Evolutionary conservation across 2,888 invertebrate genomes (phyloP), one percentile per base, ranked within the genome.

Genomic region (Notocelia uddmanniana): DNA sequence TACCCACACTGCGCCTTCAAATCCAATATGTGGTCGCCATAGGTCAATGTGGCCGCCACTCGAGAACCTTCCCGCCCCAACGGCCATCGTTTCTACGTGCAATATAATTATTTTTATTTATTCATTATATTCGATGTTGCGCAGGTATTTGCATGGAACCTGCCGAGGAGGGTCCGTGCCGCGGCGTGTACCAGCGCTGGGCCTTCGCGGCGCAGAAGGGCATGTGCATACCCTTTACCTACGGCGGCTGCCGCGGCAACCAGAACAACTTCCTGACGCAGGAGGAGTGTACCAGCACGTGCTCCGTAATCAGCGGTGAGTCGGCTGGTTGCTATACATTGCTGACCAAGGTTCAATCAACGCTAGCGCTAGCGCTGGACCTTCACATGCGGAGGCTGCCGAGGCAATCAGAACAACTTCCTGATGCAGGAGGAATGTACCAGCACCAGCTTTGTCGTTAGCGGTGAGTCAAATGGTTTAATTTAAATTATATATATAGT

Each of bases 331-430:
- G 11, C 37, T 37, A 37, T n/a, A n/a, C n/a, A n/a, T n/a, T n/a
- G n/a, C n/a, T n/a, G n/a, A n/a, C n/a, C n/a, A n/a, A n/a, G n/a
- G n/a, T n/a, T n/a, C n/a, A n/a, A n/a, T n/a, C n/a, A n/a, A n/a
- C n/a, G n/a, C n/a, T n/a, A n/a, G n/a, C n/a, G n/a, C n/a, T n/a
- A 96, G 79, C 96, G 99, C 71, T 99, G 98, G 96, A 96, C 97
- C 76, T 99, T 99, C 92, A 94, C 95, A 68, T 99, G 98, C 91
- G 98, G 98, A 52, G 97, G 97, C 55, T 98, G 97, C 78, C 95
- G 98, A 72, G 99, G 99, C 52, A 98, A 97, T 89, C 95, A 96
- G 81, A 99, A 99, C 91, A 98, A 98, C 90, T 99, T 99, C 94
- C 94, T 97, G 74, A 96, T 96, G 15, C 95, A 95, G 77, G 95